phyloP scores from a whole-genome alignment of 2,797 vertebrate species.

The Myotis planiceps region DNA sequence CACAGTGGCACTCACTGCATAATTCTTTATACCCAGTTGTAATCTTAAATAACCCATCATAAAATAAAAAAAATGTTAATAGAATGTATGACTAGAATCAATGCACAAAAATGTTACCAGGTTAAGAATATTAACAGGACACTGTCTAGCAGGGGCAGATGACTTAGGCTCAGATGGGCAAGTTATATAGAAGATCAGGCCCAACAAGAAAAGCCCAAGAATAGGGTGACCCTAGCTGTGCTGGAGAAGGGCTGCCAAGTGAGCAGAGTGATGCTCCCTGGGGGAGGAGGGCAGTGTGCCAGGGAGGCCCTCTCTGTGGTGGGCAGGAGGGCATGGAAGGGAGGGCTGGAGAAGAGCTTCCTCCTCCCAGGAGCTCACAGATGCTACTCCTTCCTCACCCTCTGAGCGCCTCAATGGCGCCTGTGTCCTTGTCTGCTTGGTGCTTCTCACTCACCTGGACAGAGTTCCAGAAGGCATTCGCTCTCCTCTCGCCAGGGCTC shows the following conservation, averaged over 20 bases:
- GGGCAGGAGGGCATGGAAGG: not conserved
- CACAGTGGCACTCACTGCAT: not conserved
- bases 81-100: not conserved
- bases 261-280: not conserved
- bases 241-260: not conserved
- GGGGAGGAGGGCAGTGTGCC: not conserved
- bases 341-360: not conserved
- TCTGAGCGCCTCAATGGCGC: not conserved
- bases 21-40: not conserved
- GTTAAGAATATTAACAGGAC: not conserved
- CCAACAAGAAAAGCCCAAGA: not conserved
- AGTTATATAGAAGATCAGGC: not conserved
- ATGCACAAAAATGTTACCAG: not conserved
- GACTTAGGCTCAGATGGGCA: not conserved
- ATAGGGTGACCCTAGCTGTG: not conserved
- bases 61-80: not conserved
- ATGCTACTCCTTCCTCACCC: not conserved
- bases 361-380: not conserved
- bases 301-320: not conserved
- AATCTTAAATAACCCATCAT: not conserved
- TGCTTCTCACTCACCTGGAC: slow-evolving; percentile 29
- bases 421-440: too few species aligned
- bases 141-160: not conserved
- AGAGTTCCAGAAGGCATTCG: not conserved
- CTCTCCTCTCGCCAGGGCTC: slow-evolving; percentile 35